phyloP scores from a whole-genome alignment of 2,113 vertebrate genomes.

The Phycodurus eques region DNA sequence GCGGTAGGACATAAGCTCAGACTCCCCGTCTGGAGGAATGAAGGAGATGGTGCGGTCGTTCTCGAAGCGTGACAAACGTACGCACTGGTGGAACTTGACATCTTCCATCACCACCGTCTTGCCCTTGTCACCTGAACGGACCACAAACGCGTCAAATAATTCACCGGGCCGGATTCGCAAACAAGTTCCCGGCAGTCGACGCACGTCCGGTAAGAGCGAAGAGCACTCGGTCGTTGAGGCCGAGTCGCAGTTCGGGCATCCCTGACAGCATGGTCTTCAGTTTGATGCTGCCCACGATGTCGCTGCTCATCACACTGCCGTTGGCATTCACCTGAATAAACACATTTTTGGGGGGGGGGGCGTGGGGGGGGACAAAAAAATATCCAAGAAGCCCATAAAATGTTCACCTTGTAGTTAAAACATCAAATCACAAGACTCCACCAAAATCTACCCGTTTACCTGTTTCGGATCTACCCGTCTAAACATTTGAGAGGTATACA shows the following conservation, averaged over 20 bases:
- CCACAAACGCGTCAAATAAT: not conserved
- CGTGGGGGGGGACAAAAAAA: not conserved
- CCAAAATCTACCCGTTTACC: no score
- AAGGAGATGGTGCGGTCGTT: conserved; percentile 92
- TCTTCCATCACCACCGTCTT: conserved; percentile 91
- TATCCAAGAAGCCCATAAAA: not conserved
- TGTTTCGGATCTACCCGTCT: no score
- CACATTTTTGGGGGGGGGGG: no score
- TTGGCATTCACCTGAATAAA: conserved; percentile 81
- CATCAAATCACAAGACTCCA: not conserved
- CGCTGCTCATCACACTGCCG: conserved; percentile 87
- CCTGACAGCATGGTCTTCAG: conserved; percentile 90
- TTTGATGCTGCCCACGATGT: conserved; percentile 88
- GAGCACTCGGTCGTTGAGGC: conserved; percentile 86
- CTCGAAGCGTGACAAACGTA: conserved; percentile 89
- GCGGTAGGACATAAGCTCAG: conserved; percentile 94
- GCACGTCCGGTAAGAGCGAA: conserved; percentile 88
- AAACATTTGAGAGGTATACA: no score
- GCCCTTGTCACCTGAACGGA: conserved; percentile 81
- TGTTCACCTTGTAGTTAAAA: no score
- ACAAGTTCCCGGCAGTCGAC: conserved; percentile 22
- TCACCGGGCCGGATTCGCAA: not conserved
- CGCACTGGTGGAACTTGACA: conserved; percentile 94
- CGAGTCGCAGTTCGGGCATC: conserved; percentile 89
- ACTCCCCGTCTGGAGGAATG: conserved; percentile 89